phyloP scores from a whole-genome alignment of 2,797 vertebrate species.

The Simalia tracyae region DNA sequence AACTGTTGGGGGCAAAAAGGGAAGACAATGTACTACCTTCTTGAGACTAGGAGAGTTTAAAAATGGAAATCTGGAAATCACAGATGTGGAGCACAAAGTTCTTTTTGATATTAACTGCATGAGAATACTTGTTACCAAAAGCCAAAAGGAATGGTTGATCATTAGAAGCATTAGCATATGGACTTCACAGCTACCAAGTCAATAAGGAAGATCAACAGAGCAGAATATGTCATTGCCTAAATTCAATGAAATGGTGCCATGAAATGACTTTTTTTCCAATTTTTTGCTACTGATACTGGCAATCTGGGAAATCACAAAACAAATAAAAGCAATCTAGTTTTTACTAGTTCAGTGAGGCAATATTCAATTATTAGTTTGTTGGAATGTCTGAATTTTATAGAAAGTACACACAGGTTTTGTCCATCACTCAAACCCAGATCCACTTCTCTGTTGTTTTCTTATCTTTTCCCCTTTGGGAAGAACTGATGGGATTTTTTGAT shows the following conservation, averaged over 20 bases:
- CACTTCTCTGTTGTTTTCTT: conserved; percentile 56
- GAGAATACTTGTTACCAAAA: conserved; percentile 89
- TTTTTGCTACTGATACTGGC: conserved; percentile 45
- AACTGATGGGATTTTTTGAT: conserved; percentile 39
- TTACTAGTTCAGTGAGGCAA: conserved; percentile 68
- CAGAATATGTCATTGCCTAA: conserved; percentile 51
- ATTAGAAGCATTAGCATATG: conserved; percentile 94
- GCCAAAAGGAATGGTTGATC: conserved; percentile 95
- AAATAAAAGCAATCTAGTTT: conserved; percentile 70
- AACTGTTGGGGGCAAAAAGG: conserved; percentile 82
- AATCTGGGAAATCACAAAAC: conserved; percentile 52
- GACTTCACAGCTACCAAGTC: conserved; percentile 86
- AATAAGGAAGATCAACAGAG: conserved; percentile 64
- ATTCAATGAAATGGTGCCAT: not conserved
- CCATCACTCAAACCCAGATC: conserved; percentile 44
- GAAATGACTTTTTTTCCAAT: conserved; percentile 31
- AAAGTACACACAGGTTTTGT: conserved; percentile 49
- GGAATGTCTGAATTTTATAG: conserved; percentile 71
- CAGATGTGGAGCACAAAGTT: conserved; percentile 90
- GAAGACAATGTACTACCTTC: conserved; percentile 86
- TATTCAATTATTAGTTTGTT: conserved; percentile 66
- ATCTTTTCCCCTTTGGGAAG: conserved; percentile 53
- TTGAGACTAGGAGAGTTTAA: conserved; percentile 92
- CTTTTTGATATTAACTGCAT: conserved; percentile 92
- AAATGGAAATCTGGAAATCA: conserved; percentile 92